Base-by-base conservation (phyloP, 2,113 vertebrate species). In the Microcebus jonahi region DNA sequence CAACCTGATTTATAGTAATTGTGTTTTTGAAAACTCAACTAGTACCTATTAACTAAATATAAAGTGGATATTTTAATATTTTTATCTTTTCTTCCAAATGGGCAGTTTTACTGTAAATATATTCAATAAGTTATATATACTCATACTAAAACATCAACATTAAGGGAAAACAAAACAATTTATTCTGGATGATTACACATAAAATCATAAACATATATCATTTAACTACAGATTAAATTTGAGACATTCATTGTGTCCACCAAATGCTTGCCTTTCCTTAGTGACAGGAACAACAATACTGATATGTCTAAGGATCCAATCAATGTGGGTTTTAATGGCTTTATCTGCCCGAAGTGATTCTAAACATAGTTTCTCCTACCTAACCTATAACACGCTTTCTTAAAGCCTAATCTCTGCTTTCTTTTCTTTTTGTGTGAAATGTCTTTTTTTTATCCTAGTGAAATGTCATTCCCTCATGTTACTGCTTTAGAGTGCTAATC, bases 391-490 rank as follows among this genome's bases (percentile, higher is more conserved):
- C 57, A 81, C 1, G 0, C 3, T 73, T 95, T 95, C 83, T 91
- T 93, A 86, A 90, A 89, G 4, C n/a, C 34, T 92, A 94, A 96
- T 70, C 45, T 96, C 76, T 91, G 12, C 83, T 87, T 95, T 83
- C 29, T 76, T 92, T 29, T 84, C 20, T 90, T 90, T 84, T 76
- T 80, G 45, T 76, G 12, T 81, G 39, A 85, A 39, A 61, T 92
- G 31, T 45, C 73, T 67, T 67, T 45, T 90, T 93, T 79, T 88
- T 65, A 76, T 92, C 68, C 29, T 10, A 50, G 23, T 67, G 79
- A 96, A 93, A 91, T 91, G 91, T 73, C 92, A 91, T 96, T 96
- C 87, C 68, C 50, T 91, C 15, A 65, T 45, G 25, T 89, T 96
- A 83, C 55, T 96, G 21, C 55, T 88, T 93, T 96, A 97, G 81